Evolutionary conservation across 2,113 vertebrate genomes (phyloP).

Genomic region (Geococcyx californianus): DNA sequence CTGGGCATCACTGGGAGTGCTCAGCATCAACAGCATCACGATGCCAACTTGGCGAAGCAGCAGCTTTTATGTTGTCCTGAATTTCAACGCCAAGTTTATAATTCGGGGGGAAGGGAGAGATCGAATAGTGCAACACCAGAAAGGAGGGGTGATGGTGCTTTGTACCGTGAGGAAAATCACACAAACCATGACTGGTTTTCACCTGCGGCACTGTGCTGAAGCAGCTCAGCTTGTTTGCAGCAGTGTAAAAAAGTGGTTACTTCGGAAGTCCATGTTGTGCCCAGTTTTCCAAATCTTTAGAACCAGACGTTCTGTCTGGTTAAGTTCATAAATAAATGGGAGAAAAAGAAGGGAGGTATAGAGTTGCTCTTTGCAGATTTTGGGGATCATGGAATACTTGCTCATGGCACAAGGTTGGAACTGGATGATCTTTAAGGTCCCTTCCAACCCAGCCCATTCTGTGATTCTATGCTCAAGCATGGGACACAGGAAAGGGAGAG

Average conservation of each 20-base stretch:
- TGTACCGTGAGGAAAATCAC: not conserved
- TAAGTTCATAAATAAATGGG: no score
- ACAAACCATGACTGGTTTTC: not conserved
- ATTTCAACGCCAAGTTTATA: not conserved
- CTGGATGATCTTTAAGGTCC: no score
- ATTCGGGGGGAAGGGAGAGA: not conserved
- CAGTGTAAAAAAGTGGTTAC: no score
- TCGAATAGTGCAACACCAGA: not conserved
- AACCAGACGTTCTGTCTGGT: not conserved
- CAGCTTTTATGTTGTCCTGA: not conserved
- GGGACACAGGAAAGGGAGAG: not conserved
- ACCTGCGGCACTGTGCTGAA: not conserved
- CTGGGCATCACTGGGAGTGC: fast-evolving
- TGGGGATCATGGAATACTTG: not conserved
- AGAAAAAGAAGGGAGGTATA: not conserved
- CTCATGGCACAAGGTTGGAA: no score
- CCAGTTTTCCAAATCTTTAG: not conserved
- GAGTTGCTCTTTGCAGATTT: not conserved
- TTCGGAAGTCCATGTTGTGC: not conserved
- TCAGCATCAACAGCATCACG: not conserved
- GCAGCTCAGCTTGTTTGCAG: no score
- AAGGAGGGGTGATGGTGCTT: not conserved
- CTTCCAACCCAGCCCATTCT: no score
- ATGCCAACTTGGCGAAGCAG: not conserved
- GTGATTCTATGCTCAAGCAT: not conserved